Evolutionary conservation across 1,140 invertebrate species (phyloP), one percentile per base, ranked within the genome.

Genomic region (Daktulosphaira vitifoliae): DNA sequence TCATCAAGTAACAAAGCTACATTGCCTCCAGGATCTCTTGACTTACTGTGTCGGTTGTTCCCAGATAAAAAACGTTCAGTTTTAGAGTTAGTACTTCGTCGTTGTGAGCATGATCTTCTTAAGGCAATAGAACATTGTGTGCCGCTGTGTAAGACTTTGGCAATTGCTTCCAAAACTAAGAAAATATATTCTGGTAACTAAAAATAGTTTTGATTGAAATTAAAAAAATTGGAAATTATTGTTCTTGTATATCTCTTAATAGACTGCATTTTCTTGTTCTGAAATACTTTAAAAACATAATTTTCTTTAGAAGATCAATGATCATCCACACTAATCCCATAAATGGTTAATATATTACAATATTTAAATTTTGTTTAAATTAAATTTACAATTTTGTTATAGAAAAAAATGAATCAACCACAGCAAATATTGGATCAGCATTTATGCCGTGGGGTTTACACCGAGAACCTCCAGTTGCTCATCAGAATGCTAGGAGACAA

Each of bases 21-120:
- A 6, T 49, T 53, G 15, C 67, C 67, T 11, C 29, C 59, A 8
- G 62, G 65, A 46, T 86, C 86, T 1, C 76, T 96, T 33, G 90
- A 95, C 68, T 92, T 94, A 76, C 75, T 96, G 37, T 80, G 84
- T 5, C 82, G 89, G 49, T 76, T 96, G 5, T 96, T 96, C 74
- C 92, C 92, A 0, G 84, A 86, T 50, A 94, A 96, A 73, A 80
- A 87, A 73, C 80, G 87, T 13, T 84, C 88, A 0, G 90, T 96
- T 0, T 74, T 97, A 39, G 91, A 95, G 71, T 74, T 96, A 56
- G 89, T 93, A 9, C 75, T 93, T 9, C 84, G 90, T 67, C 82
- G 89, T 20, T 92, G 89, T 73, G 89, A 89, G 67, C 84, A 91
- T 38, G 89, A 93, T 71, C 73, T 93, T n/a, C 77, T 90, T 2